Evolutionary conservation across 2,797 vertebrate species (phyloP), one percentile per base, ranked within the genome.

Genomic region (Glyptemys insculpta): DNA sequence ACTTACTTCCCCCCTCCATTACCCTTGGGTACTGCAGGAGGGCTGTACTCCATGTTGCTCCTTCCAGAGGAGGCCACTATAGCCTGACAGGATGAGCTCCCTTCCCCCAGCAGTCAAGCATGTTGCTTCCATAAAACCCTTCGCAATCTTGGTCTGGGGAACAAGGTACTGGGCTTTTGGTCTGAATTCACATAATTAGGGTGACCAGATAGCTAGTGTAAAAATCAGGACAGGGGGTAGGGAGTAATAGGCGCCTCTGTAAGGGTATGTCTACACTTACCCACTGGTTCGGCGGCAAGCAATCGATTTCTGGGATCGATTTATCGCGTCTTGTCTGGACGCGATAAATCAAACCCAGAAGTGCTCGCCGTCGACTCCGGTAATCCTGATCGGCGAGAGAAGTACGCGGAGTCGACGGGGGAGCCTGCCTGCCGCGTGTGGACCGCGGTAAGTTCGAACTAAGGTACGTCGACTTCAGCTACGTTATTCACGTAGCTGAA

Each of bases 161-260:
- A 79, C 3, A 19, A 59, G 16, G 3, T 14, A 16, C 41, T 10
- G 8, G 83, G 4, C 41, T 85, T 4, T 1, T 76, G 37, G 2
- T 78, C 41, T 37, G 57, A 31, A 72, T 11, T 65, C 5, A 0
- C 2, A 7, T 23, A 12, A 8, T 1, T 1, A 74, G 81, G 85
- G 65, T 23, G 19, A 72, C 9, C 65, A 87, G 23, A 15, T 37
- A 79, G 8, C 44, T 6, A 68, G 19, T 41, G 19, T 72, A 37
- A 72, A 72, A 41, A 72, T 37, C 10, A 5, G n/a, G n/a, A 37
- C 3, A 8, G 19, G n/a, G 8, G n/a, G 3, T 68, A 21, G 10
- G n/a, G 11, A 10, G n/a, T 72, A 72, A 37, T 23, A 72, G 19
- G 65, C 5, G 1, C 65, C n/a, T 72, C 10, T 72, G 12, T 23